Evolutionary conservation across 2,888 invertebrate species (phyloP), one percentile per base, ranked within the genome.

Genomic region (Anticlea derivata): DNA sequence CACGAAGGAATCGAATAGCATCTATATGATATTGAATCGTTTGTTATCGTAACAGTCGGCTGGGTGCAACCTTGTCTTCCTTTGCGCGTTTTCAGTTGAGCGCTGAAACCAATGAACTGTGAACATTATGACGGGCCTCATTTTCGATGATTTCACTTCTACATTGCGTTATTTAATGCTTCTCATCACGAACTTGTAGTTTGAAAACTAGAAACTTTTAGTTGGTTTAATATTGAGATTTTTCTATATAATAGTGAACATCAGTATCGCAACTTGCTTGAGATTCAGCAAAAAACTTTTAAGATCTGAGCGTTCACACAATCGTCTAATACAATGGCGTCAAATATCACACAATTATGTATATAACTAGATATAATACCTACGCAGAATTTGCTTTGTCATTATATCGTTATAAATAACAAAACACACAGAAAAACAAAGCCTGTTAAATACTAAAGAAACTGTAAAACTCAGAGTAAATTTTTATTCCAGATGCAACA

Each of bases 141-240:
- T 66, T 71, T 73, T 78, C 62, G 61, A 69, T 80, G 85, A 86
- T 86, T 86, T 86, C 85, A 83, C 83, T 82, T 78, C 71, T 76
- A 77, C 70, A 71, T 73, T 73, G 68, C 67, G 61, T 73, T 70
- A 70, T 66, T 68, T 66, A 72, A 70, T 55, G 55, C 50, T 63
- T 70, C 63, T 63, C 70, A 76, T 73, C 83, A 80, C 77, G 79
- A 80, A 80, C 33, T 30, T 38, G 33, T 24, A 20, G 30, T 7
- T 8, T 47, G 24, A 43, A 54, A 66, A 65, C 47, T 58, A 35
- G 31, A 27, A 27, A 31, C 38, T 30, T 13, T 6, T 22, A 29
- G 20, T 27, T 34, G 3, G 26, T 39, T 20, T 4, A 17, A 11
- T 17, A n/a, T 17, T 22, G 22, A 33, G 47, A 47, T n/a, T n/a